Evolutionary conservation across 2,888 invertebrate species (phyloP).

Genomic region (Loripinus fragilis): DNA sequence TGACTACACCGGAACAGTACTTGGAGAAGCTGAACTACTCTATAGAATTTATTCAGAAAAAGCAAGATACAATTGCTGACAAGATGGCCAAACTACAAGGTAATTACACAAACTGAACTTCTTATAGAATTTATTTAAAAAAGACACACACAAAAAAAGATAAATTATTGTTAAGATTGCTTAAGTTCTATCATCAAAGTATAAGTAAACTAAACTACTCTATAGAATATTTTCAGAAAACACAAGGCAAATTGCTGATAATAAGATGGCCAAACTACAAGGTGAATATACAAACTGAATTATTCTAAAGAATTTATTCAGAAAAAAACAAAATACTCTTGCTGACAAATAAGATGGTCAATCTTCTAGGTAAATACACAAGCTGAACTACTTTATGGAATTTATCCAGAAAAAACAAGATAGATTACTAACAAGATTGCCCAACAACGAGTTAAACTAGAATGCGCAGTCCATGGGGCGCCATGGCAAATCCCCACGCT

Average conservation of each 20-base stretch:
- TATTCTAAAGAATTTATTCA: slow-evolving; percentile 77
- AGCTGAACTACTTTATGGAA: slow-evolving; percentile 77
- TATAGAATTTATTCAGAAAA: slow-evolving; percentile 75
- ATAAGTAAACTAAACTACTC: no score
- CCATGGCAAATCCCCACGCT: no score
- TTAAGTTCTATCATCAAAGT: no score
- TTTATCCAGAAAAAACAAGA: slow-evolving; percentile 74
- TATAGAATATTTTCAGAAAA: no score
- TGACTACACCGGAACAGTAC: slow-evolving; percentile 74
- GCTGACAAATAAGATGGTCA: slow-evolving; percentile 67
- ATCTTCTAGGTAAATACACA: slow-evolving; percentile 74
- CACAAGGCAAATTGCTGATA: no score
- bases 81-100: slow-evolving; percentile 72
- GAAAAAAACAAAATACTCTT: slow-evolving; percentile 72
- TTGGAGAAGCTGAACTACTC: slow-evolving; percentile 78
- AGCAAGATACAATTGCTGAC: slow-evolving; percentile 68
- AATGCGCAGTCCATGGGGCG: no score
- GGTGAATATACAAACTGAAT: no score
- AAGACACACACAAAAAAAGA: no score
- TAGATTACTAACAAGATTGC: slow-evolving; percentile 67
- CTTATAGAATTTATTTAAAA: no score
- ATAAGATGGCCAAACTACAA: no score
- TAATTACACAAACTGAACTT: no score
- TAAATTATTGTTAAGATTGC: no score
- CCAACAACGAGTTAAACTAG: slow-evolving; percentile 72